These are phyloP conservation scores for Onthophagus taurus DNA, from an alignment of 1,140 invertebrate genomes.

Conservation along the genomic window DNA sequence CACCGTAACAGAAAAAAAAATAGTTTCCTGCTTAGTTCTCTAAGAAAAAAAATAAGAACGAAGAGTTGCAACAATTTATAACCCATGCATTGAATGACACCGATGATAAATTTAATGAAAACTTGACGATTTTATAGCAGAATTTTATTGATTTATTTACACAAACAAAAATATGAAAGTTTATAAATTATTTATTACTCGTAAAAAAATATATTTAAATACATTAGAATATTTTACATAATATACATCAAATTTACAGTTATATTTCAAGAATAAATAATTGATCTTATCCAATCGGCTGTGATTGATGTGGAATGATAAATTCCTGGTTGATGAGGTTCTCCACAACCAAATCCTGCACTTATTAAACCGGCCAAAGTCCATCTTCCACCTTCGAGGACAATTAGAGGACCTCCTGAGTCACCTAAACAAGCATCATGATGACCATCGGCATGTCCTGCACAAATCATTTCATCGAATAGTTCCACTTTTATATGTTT, in stretches of 20 bases:
- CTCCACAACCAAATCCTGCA: slow-evolving; percentile 76
- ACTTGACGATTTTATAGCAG: no score
- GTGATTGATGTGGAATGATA: slow-evolving; percentile 69
- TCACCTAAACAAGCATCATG: slow-evolving; percentile 78
- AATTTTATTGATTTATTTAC: no score
- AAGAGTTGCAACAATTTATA: no score
- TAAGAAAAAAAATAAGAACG: no score
- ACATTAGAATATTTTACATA: background rate
- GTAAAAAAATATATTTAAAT: background rate
- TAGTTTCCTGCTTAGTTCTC: no score
- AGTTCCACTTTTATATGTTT: slow-evolving; percentile 67
- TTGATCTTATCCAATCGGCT: slow-evolving; percentile 56
- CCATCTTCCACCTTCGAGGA: slow-evolving; percentile 53
- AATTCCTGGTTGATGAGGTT: slow-evolving; percentile 77
- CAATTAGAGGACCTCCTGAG: slow-evolving; percentile 73
- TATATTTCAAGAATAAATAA: slow-evolving; percentile 34
- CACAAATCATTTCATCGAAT: slow-evolving; percentile 73
- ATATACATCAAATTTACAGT: no score
- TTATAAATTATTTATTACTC: background rate
- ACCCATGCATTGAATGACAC: no score
- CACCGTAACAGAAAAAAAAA: no score
- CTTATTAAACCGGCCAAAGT: slow-evolving; percentile 77
- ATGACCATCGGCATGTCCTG: slow-evolving; percentile 69
- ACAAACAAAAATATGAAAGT: background rate
- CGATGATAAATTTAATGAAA: no score